phyloP scores from a whole-genome alignment of 2,888 invertebrate species.

The Desoria tigrina region DNA sequence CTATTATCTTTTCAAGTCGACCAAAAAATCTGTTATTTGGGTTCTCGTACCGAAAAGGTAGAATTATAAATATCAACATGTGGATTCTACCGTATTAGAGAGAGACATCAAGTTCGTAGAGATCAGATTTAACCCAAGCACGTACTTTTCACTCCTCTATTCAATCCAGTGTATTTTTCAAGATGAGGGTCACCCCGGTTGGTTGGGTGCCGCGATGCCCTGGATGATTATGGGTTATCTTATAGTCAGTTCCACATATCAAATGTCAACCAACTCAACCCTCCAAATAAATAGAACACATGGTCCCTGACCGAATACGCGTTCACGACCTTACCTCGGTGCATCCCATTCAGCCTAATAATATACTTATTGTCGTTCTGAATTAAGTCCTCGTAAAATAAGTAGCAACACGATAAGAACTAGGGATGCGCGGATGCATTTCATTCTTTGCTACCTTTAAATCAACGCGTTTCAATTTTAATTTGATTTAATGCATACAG shows the following conservation, averaged over 20 bases:
- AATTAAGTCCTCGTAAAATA: no score
- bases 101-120: no score
- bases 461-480: neutral
- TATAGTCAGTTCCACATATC: neutral
- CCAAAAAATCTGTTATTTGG: conserved; percentile 5
- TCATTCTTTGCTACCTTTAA: neutral
- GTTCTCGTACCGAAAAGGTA: neutral
- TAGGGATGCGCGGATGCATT: no score
- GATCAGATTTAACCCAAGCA: neutral
- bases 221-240: neutral
- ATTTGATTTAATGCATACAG: neutral
- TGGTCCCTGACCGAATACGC: conserved; percentile 4
- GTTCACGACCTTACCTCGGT: neutral
- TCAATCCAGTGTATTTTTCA: neutral
- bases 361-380: no score
- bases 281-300: neutral
- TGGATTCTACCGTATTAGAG: neutral
- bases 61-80: conserved; percentile 11
- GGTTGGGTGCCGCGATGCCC: neutral
- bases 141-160: conserved; percentile 8
- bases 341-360: no score
- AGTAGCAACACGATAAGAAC: no score
- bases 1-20: neutral
- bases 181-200: neutral
- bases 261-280: neutral